These are phyloP conservation scores for Microctonus aethiopoides DNA, from an alignment of 2,888 invertebrate species.

Conservation along the genomic window DNA sequence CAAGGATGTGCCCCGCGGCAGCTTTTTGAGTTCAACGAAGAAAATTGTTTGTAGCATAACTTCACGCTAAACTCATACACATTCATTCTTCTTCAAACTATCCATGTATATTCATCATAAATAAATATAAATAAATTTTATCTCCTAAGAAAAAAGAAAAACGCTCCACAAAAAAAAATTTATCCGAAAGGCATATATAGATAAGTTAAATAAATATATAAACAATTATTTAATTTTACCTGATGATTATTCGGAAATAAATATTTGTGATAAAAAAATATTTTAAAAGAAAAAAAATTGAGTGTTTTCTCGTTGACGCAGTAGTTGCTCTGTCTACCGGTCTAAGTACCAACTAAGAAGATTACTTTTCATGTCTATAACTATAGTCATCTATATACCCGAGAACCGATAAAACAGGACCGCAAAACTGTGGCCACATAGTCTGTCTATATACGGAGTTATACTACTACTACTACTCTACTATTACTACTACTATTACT, in stretches of 20 bases:
- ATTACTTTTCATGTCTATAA: slow-evolving; percentile 15
- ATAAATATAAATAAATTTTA: not conserved
- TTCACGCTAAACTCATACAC: not conserved
- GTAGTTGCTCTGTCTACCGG: slow-evolving; percentile 22
- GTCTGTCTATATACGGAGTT: not conserved
- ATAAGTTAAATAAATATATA: too few species aligned
- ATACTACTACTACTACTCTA: slow-evolving; percentile 4
- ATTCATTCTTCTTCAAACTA: too few species aligned
- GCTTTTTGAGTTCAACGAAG: slow-evolving; percentile 14
- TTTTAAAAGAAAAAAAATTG: not conserved
- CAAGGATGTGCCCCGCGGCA: slow-evolving; percentile 36
- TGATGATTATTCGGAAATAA: too few species aligned
- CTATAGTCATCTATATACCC: slow-evolving; percentile 35
- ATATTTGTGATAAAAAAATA: not conserved
- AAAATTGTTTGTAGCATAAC: slow-evolving; percentile 20
- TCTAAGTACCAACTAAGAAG: slow-evolving; percentile 20
- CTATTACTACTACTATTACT: too few species aligned
- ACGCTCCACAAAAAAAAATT: too few species aligned
- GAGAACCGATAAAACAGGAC: slow-evolving; percentile 60
- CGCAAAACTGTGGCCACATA: slow-evolving; percentile 35
- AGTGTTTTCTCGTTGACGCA: not conserved
- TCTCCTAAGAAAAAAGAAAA: too few species aligned
- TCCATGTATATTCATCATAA: not conserved
- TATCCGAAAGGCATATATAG: too few species aligned
- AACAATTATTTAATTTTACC: too few species aligned